Percentiles rank a stretch among this genome's conserved stretches.
Conservation (phyloP, 2,888 invertebrate species). For the Epinotia demarniana region DNA sequence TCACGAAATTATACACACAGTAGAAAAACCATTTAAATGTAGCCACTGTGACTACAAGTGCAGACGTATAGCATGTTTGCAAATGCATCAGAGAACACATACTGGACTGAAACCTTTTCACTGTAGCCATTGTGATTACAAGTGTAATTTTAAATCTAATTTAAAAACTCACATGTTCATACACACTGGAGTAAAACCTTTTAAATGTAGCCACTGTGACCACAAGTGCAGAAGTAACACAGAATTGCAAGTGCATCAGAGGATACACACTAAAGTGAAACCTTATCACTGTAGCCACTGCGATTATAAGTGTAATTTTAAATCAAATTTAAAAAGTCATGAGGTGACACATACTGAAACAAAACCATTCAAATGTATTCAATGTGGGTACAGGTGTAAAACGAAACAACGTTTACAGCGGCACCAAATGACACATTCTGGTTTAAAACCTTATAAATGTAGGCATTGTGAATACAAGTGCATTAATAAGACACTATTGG, state of each 20-base stretch:
- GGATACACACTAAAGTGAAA: background rate
- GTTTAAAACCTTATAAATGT: too few species aligned
- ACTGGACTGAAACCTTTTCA: background rate
- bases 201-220: background rate
- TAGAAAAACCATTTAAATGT: conserved; percentile 9
- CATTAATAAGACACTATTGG: too few species aligned
- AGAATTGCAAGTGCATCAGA: background rate
- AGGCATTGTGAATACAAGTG: too few species aligned
- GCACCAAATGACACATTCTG: too few species aligned
- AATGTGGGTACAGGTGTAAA: background rate
- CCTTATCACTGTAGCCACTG: background rate
- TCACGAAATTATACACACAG: conserved; percentile 2
- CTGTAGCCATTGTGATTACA: background rate
- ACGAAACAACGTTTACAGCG: too few species aligned
- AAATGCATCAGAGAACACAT: background rate
- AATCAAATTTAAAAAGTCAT: too few species aligned
- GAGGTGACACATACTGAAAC: too few species aligned
- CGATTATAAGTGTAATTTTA: too few species aligned
- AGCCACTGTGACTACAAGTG: background rate
- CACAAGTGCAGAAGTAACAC: background rate
- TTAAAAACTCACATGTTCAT: background rate
- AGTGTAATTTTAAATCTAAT: background rate
- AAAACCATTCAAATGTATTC: background rate
- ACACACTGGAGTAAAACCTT: background rate
- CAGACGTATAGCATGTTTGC: background rate